These are phyloP conservation scores for Manis pentadactyla DNA, from an alignment of 2,797 vertebrate species.

Conservation along the genomic window DNA sequence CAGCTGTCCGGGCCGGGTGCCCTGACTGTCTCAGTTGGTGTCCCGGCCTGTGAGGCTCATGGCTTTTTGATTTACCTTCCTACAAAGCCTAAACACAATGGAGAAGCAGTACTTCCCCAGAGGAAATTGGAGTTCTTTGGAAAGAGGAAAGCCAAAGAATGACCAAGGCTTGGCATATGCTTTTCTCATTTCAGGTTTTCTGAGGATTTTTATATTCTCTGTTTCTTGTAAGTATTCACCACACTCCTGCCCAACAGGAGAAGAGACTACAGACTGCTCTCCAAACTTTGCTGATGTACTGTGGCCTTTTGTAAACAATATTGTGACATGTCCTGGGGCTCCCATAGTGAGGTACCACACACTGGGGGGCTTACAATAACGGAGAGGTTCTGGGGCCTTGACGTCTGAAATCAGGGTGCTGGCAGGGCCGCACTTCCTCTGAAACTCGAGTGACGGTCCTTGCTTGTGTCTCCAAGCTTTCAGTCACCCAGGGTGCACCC, in stretches of 20 bases:
- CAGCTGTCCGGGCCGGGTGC: background rate
- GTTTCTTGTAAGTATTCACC: background rate
- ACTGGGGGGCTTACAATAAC: background rate
- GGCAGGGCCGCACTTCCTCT: background rate
- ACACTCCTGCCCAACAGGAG: background rate
- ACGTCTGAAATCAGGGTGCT: background rate
- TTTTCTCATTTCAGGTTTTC: background rate
- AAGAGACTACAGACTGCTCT: background rate
- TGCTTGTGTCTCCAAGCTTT: background rate
- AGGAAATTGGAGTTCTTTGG: background rate
- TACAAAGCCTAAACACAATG: background rate
- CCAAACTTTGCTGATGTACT: background rate
- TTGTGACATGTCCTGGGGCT: background rate
- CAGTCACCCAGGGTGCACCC: background rate
- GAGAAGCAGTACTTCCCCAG: background rate
- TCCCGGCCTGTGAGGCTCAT: background rate
- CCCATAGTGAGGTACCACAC: background rate
- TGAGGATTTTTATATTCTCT: background rate
- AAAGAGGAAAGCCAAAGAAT: background rate
- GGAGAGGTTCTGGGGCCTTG: background rate
- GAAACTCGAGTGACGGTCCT: background rate
- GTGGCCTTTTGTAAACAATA: background rate
- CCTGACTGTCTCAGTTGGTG: background rate
- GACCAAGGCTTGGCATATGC: background rate
- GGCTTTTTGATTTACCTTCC: background rate